Percentiles rank a stretch among this genome's conserved stretches.
phyloP scores from a whole-genome alignment of 1,140 invertebrate genomes.

The Arctopsyche grandis region DNA sequence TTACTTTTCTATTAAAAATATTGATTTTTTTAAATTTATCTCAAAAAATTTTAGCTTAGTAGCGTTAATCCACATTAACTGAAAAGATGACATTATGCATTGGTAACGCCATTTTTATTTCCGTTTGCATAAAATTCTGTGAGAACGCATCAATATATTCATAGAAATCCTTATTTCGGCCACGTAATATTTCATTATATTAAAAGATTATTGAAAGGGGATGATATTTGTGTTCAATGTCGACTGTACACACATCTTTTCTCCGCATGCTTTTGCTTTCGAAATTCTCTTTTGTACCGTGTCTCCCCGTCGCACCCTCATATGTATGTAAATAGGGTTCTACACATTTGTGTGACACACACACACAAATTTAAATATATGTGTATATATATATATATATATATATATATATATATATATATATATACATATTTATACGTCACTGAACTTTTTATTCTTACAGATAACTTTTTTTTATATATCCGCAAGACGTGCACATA shows the following conservation, averaged over 20 bases:
- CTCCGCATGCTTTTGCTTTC: slow-evolving; percentile 55
- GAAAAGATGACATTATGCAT: too few species aligned
- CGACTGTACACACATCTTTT: slow-evolving; percentile 51
- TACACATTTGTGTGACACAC: slow-evolving; percentile 46
- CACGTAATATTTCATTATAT: too few species aligned
- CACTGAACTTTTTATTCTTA: slow-evolving; percentile 39
- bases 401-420: neutral
- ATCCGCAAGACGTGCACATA: slow-evolving; percentile 36
- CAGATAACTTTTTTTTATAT: slow-evolving; percentile 42
- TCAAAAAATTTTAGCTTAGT: too few species aligned
- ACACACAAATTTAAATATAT: slow-evolving; percentile 34
- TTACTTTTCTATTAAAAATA: too few species aligned
- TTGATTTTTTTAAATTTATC: too few species aligned
- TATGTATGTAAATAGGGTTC: slow-evolving; percentile 53
- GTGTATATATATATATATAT: neutral
- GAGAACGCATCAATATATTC: too few species aligned
- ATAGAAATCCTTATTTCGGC: too few species aligned
- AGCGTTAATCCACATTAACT: too few species aligned
- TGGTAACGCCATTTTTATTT: too few species aligned
- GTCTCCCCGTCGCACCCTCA: slow-evolving; percentile 46
- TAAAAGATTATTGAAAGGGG: neutral
- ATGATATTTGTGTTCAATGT: neutral
- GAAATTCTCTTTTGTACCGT: slow-evolving; percentile 53
- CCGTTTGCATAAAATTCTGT: too few species aligned
- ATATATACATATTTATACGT: slow-evolving; percentile 37